Evolutionary conservation across 2,888 invertebrate genomes (phyloP).

Genomic region (Poecilus cupreus): DNA sequence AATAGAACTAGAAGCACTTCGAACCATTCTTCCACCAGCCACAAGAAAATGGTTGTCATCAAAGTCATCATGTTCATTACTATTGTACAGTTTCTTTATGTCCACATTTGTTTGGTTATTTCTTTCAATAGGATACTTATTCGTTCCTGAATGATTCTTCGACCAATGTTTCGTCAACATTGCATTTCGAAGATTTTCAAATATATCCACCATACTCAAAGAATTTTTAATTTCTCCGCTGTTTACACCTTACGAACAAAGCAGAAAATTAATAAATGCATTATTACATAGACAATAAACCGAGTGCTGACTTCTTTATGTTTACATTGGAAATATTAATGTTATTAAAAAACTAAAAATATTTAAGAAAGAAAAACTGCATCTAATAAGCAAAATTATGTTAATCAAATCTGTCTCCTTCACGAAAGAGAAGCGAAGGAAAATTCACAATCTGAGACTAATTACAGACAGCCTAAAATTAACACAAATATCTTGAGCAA

Average conservation of each 20-base stretch:
- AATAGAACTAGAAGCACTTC: not conserved
- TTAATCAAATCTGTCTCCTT: too few species aligned
- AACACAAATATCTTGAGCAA: not conserved
- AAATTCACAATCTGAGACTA: not conserved
- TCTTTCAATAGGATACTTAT: not conserved
- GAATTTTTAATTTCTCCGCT: slow-evolving; percentile 17
- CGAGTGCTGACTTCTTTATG: too few species aligned
- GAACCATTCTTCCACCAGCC: slow-evolving; percentile 12
- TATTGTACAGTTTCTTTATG: not conserved
- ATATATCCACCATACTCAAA: slow-evolving; percentile 23
- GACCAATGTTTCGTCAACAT: not conserved
- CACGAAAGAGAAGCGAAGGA: too few species aligned
- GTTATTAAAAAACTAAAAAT: too few species aligned
- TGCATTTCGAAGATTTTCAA: slow-evolving; percentile 17
- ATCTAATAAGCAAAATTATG: not conserved
- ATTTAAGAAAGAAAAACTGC: too few species aligned
- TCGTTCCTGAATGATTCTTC: not conserved
- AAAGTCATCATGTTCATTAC: not conserved
- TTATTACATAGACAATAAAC: not conserved
- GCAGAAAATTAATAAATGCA: not conserved
- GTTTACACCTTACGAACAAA: slow-evolving; percentile 27
- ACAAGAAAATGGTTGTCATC: not conserved
- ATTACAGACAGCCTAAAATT: not conserved
- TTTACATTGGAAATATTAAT: too few species aligned
- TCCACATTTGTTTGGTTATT: not conserved